Base-by-base conservation (phyloP, 2,797 vertebrate species). In the Xiphorhynchus erythropygius region DNA sequence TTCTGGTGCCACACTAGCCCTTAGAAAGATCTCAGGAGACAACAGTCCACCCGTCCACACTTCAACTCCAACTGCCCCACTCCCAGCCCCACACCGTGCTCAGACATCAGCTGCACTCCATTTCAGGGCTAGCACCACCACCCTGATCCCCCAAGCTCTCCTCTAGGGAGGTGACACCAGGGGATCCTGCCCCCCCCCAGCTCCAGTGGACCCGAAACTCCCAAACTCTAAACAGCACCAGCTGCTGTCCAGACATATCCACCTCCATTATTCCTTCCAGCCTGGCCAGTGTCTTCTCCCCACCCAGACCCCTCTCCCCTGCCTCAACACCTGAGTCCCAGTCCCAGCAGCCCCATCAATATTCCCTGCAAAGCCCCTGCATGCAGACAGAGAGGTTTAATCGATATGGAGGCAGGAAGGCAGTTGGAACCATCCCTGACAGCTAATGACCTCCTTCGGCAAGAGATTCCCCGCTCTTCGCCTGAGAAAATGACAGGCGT, bases 391-490 rank as follows among this genome's bases (percentile, higher is more conserved):
- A 97, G 96, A 95, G 76, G 81, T 94, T 96, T 93, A 96, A 97
- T 97, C 95, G 94, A 97, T 97, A 97, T 11, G 0, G 95, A 97
- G 97, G 95, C 95, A 97, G 97, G 96, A 97, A 97, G 96, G 97
- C 95, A 97, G 95, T 96, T 93, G 92, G 97, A 97, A 97, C 95
- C 81, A 27, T 97, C 95, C 95, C 96, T 97, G 97, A 97, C 97
- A 97, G 96, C 96, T 97, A 97, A 97, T 97, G 97, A 97, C 97
- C 97, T 97, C 97, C 97, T 97, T 96, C 90, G 18, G 97, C 93
- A 96, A 96, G 94, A 97, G 95, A 97, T 96, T 97, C 96, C 93
- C 95, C 12, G 80, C 94, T 97, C 89, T 94, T 97, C 88, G 79
- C 94, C 44, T 8, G 81, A 94, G 96, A 97, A 97, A 97, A 98